Base-by-base conservation (phyloP, 2,888 invertebrate genomes). In the Drosophila limbata region DNA sequence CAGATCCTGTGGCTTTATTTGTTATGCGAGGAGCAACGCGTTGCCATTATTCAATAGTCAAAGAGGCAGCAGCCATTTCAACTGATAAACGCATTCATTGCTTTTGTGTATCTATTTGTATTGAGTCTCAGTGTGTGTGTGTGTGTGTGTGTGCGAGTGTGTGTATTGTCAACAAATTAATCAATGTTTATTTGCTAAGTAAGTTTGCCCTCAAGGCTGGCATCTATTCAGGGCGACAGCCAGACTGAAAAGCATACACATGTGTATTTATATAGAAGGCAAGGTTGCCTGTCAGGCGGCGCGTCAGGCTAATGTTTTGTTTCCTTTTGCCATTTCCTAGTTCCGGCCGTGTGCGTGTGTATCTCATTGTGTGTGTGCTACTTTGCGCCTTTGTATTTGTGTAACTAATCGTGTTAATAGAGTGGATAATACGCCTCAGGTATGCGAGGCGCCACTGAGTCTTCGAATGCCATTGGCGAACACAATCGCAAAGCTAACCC, bases 181-280 rank as follows among this genome's bases (percentile, higher is more conserved):
- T 91, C 90, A 90, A 88, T 90, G 90, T 90, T 90, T 90, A 89
- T 91, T 90, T 90, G 83, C 86, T 88, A 90, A 90, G 84, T 88
- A 90, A 84, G 89, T 90, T 85, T 77, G 81, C 83, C 86, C 80
- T 79, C 53, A 78, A 78, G 84, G 72, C 83, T 67, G 68, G 57
- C 71, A 72, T 73, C 70, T 66, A 79, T 76, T 53, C 82, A 28
- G 61, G 59, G 56, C 59, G 59, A 37, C 67, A 63, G 63, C 15
- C 64, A 45, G 47, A 25, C 55, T 50, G 60, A 45, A 57, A 65
- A 44, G 57, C 63, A 45, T 33, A 25, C 19, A 21, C 6, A 19
- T 3, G 6, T 25, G 1, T 28, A 8, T 28, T 1, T 28, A 8
- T 21, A 9, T n/a, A 21, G 10, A 33, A 28, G 15, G 61, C 37